Evolutionary conservation across 2,888 invertebrate genomes (phyloP), one percentile per base, ranked within the genome.

Genomic region (Lasioglossum figueresi): DNA sequence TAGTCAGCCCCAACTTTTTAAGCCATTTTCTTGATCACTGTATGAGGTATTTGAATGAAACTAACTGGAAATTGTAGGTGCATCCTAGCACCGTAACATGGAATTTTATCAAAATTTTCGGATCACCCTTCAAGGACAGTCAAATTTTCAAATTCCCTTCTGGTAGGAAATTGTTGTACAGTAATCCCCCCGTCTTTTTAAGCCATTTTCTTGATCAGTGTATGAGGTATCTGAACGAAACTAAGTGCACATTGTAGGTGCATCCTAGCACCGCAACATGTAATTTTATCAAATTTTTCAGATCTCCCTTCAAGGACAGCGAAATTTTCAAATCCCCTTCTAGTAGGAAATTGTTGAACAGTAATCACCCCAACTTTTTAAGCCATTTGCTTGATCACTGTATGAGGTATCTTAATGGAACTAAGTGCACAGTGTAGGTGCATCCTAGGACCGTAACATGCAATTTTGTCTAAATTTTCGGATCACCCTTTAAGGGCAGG

Each of bases 261-360:
- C 27, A 27, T 14, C 5, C 3, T 59, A 12, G 59, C 4, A 27
- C 4, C 27, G 1, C 2, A 5, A 1, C 5, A 16, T 59, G 5
- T 14, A 16, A 14, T 59, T 59, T 59, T 59, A 0, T 59, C 27
- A 4, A 27, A 27, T 27, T 27, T 59, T 59, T 59, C 0, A 4
- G 2, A 8, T n/a, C 56, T n/a, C 12, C 23, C n/a, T 12, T 4
- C 4, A n/a, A 3, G 1, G 1, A 0, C n/a, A 12, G n/a, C 0
- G 1, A 56, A n/a, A n/a, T n/a, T n/a, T 0, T n/a, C 3, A 12
- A 56, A 23, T n/a, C n/a, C 2, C 40, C 37, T 37, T 37, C 5
- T 37, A 4, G 5, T 37, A 37, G 0, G 5, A n/a, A 2, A 6
- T 10, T 3, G 16, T n/a, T n/a, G 0, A n/a, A n/a, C 56, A 12